Percentiles rank a stretch among this genome's conserved stretches.
Evolutionary conservation across 2,888 invertebrate species (phyloP).

Genomic region (Parthenolecanium corni): DNA sequence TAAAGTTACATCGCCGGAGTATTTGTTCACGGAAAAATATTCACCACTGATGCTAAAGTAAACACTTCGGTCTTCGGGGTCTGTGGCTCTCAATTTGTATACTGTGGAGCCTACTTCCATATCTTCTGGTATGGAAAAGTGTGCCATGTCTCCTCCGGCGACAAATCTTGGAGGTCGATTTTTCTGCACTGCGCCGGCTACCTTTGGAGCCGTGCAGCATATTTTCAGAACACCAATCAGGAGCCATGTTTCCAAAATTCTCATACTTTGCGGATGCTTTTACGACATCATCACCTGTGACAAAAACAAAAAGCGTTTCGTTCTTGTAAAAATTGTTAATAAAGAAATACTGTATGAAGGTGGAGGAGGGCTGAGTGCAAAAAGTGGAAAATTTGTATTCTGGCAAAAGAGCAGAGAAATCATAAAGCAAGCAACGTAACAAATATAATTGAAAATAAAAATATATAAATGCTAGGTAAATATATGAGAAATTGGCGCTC

Average conservation of each 20-base stretch:
- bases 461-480: too few relatives aligned
- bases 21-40: constrained; percentile 63
- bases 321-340: too few relatives aligned
- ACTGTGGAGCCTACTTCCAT: constrained; percentile 63
- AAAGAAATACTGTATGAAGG: too few relatives aligned
- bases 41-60: constrained; percentile 72
- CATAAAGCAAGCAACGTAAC: too few relatives aligned
- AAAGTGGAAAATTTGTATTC: too few relatives aligned
- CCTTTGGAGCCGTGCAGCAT: background rate
- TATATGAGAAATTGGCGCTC: too few relatives aligned
- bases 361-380: too few relatives aligned
- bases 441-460: too few relatives aligned
- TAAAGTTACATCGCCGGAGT: constrained; percentile 61
- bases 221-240: background rate
- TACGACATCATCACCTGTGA: constrained; percentile 10
- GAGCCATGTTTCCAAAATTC: background rate
- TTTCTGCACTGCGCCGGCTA: background rate
- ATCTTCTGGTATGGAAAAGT: constrained; percentile 59
- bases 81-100: constrained; percentile 60
- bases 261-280: background rate
- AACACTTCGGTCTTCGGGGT: constrained; percentile 61
- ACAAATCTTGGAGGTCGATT: constrained; percentile 65
- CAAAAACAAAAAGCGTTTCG: background rate
- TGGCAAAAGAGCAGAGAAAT: too few relatives aligned
- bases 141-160: constrained; percentile 65